Conservation (phyloP, 2,888 invertebrate genomes). For the Clitarchus hookeri region DNA sequence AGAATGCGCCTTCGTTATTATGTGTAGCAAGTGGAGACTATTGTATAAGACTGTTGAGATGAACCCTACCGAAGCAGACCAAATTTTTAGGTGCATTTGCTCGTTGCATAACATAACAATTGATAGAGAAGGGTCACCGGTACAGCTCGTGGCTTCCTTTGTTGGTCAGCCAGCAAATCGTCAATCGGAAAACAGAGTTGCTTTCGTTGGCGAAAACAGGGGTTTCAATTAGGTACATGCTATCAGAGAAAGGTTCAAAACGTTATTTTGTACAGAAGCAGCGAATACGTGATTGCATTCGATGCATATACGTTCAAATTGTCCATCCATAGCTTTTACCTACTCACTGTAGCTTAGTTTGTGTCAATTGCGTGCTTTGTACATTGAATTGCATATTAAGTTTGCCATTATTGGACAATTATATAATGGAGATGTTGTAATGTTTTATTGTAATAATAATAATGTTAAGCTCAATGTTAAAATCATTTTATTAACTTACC, state of each 20-base stretch:
- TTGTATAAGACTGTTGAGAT: neutral
- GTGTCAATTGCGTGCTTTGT: neutral
- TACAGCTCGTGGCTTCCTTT: neutral
- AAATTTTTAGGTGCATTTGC: neutral
- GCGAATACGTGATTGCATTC: neutral
- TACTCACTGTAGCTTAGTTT: neutral
- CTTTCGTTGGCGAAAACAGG: neutral
- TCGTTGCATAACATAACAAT: slow-evolving; percentile 21
- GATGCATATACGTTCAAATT: neutral
- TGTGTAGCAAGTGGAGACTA: slow-evolving; percentile 5
- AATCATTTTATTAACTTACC: too few species aligned
- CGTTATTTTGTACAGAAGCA: neutral
- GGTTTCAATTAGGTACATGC: neutral
- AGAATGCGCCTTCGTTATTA: too few species aligned
- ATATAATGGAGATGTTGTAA: neutral
- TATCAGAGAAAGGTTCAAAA: neutral
- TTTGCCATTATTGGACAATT: too few species aligned
- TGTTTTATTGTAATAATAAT: neutral
- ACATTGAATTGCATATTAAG: neutral
- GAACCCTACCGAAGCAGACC: neutral
- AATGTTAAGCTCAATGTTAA: neutral
- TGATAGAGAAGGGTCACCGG: neutral
- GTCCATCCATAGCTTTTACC: neutral
- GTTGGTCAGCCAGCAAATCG: neutral
- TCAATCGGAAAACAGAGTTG: neutral